Base-by-base conservation (phyloP, 2,888 invertebrate species). In the Serrognathus titanus region DNA sequence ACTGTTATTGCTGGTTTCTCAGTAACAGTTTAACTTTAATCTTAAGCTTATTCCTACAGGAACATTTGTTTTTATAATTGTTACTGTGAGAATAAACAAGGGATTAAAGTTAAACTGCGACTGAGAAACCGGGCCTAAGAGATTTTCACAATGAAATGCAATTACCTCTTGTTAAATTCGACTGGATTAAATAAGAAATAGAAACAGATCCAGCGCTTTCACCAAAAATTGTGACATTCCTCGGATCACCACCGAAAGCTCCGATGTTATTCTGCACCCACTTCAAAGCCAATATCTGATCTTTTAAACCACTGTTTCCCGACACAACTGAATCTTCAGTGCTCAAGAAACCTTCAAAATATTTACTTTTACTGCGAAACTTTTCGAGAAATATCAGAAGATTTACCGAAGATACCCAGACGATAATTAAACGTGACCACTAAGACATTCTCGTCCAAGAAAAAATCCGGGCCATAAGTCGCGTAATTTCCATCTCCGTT, bases 381-480 rank as follows among this genome's bases (percentile, higher is more conserved):
- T 24, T 24, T 24, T 31, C 24, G 24, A 31, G 7, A 31, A 31
- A 31, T 31, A 31, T 31, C 24, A 31, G 7, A 16, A 16, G 16
- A 51, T 61, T 65, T 60, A 64, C 72, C 72, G 51, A 71, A 67
- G 20, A 72, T 63, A 20, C 71, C 71, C 6, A 69, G 48, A 12
- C 72, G 64, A 48, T 70, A 72, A 58, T 71, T 71, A 6, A 71
- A 62, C 3, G 64, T 67, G 2, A 71, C 69, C 3, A 71, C 58
- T n/a, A 71, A 36, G 5, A 72, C 69, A 40, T 66, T 62, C 50
- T 68, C 64, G 49, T 71, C 70, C 40, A 72, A 50, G 38, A 72
- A 63, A 55, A 68, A 70, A 52, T 71, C 71, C 0, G 69, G 70
- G 7, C 67, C 69, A 47, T 66, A 59, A 20, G 66, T 63, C 12